A percentile compares a stretch with the other conserved stretches of the same genome.
phyloP scores from a whole-genome alignment of 2,888 invertebrate genomes.

The Bugulina stolonifera region DNA sequence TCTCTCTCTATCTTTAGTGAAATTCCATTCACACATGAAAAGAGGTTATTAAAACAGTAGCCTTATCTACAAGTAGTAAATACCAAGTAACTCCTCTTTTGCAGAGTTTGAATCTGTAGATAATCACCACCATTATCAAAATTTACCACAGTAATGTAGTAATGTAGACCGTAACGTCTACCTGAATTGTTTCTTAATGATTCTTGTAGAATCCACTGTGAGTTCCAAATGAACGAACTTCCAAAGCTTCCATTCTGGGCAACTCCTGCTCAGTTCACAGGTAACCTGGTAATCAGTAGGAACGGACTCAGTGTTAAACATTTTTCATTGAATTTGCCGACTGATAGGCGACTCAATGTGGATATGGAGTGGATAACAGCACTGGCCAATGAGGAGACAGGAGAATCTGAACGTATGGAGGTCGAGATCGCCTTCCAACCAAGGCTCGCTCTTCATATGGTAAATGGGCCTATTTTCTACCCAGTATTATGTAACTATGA shows the following conservation, averaged over 20 bases:
- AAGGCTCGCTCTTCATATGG: conserved; percentile 33
- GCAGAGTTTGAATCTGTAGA: too few species aligned
- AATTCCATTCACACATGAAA: too few species aligned
- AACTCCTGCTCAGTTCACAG: conserved; percentile 34
- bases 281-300: conserved; percentile 31
- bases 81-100: too few species aligned
- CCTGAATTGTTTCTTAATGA: too few species aligned
- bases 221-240: conserved; percentile 34
- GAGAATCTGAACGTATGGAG: conserved; percentile 34
- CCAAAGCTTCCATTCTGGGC: conserved; percentile 34
- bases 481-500: too few species aligned
- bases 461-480: conserved; percentile 32
- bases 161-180: too few species aligned
- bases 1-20: too few species aligned
- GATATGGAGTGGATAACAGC: conserved; percentile 41
- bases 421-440: conserved; percentile 40
- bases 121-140: too few species aligned
- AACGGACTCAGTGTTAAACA: conserved; percentile 30
- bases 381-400: conserved; percentile 26
- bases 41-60: too few species aligned
- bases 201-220: conserved; percentile 35
- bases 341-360: conserved; percentile 32
- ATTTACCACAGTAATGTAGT: too few species aligned
- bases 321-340: conserved; percentile 33
- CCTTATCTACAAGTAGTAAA: too few species aligned